Evolutionary conservation across 2,888 invertebrate species (phyloP), one percentile per base, ranked within the genome.

Genomic region (Diarsia mendica): DNA sequence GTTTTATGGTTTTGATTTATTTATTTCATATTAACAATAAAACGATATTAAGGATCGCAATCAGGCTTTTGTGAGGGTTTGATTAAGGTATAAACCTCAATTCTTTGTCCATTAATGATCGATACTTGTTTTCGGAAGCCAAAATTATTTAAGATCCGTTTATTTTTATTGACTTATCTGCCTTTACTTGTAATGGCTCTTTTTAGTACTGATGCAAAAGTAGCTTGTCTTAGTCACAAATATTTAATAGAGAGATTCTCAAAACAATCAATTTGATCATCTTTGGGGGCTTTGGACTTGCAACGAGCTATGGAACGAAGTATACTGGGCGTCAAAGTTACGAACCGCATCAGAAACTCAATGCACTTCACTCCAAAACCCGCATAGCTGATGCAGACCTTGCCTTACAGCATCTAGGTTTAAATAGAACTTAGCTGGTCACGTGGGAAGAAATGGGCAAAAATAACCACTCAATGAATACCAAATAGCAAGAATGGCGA

Each of bases 1-100:
- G 60, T 51, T 44, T 65, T 66, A 73, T 63, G 13, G 33, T 78
- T 33, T 67, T 66, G 72, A 79, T 79, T 67, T 46, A 61, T 67
- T 78, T 55, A 20, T 55, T 58, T 64, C 55, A 67, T 64, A 53
- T 70, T 33, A n/a, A 13, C 64, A 10, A 48, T 58, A 44, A 55
- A 18, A 72, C 49, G 46, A 67, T 63, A 23, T 79, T 58, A 67
- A 67, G 33, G 51, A 20, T 64, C 49, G 33, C 46, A 55, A 78
- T 79, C 55, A n/a, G 23, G 10, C 1, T 8, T 67, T 67, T 79
- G 58, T 55, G 48, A 49, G 13, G 23, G 33, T 18, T 60, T 46
- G 46, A 46, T 61, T 23, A n/a, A 49, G 33, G 23, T 72, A 67
- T 46, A 48, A 71, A 71, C 3, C 15, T 51, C 18, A n/a, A 64